phyloP scores from a whole-genome alignment of 2,113 vertebrate genomes.

The Tenebrosternarchus preto region DNA sequence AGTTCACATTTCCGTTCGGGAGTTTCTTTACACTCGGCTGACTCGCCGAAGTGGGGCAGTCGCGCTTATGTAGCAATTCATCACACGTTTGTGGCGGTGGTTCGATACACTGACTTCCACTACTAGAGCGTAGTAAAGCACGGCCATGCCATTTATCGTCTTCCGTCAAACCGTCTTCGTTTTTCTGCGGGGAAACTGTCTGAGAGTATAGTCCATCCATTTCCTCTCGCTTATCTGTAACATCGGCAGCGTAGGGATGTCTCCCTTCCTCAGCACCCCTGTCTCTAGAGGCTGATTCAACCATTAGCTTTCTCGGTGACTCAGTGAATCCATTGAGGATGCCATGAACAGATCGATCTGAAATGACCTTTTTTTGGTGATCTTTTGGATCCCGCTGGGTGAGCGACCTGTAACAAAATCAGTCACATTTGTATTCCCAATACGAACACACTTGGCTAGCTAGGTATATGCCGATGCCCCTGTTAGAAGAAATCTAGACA shows the following conservation, averaged over 20 bases:
- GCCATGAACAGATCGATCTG: neutral
- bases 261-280: constrained; percentile 50
- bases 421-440: constrained; percentile 33
- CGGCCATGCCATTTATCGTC: neutral
- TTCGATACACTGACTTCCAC: neutral
- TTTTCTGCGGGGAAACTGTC: neutral
- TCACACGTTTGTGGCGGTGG: constrained; percentile 29
- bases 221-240: constrained; percentile 29
- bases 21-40: constrained; percentile 13
- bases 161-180: neutral
- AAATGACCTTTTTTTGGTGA: no score
- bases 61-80: constrained; percentile 23
- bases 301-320: constrained; percentile 49
- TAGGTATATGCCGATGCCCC: neutral
- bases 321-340: constrained; percentile 29
- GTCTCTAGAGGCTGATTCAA: constrained; percentile 47
- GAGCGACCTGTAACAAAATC: constrained; percentile 39
- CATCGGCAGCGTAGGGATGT: constrained; percentile 47
- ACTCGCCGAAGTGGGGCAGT: constrained; percentile 9
- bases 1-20: constrained; percentile 32
- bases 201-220: constrained; percentile 49
- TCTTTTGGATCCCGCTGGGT: neutral
- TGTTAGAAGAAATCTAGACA: no score
- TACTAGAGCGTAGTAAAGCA: neutral
- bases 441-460: neutral